Base-by-base conservation (phyloP, 2,797 vertebrate genomes). In the Microchirus variegatus region DNA sequence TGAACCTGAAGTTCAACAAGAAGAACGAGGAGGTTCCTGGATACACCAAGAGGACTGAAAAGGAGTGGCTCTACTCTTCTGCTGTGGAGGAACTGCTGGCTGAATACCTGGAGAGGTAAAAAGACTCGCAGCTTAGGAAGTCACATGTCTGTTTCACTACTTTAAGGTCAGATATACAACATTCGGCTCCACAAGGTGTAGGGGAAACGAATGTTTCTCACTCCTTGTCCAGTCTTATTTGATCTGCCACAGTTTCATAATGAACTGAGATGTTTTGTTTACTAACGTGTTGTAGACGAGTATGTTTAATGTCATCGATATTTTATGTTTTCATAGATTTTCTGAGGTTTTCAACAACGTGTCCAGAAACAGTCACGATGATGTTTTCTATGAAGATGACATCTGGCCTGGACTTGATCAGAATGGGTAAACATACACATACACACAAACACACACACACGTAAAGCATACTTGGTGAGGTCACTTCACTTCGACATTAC, bases 11-110 rank as follows among this genome's bases (percentile, higher is more conserved):
- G 83, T 99, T 99, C 83, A 99, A 96, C 92, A 99, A 98, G 91
- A 99, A 98, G 88, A 99, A 99, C 51, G 98, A 99, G 86, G 98
- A 99, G 83, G 97, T 99, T 56, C 97, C 97, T 46, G 98, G 98
- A 6, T 99, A 99, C 80, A 99, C 98, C 19, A 98, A 97, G 89
- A 96, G 94, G 77, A 94, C 96, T 1, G 96, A 97, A 61, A 98
- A 93, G 36, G 97, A 99, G 80, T 99, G 98, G 98, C 94, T 95
- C 6, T 99, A 99, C 90, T 99, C 98, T 22, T 92, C 91, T 51
- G 96, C 95, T 16, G 96, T 97, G 8, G 96, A 98, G 73, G 95
- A 97, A 1, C 87, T 99, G 44, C 92, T 99, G 36, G 92, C 92
- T 9, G 97, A 99, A 75, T 99, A 98, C 87, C 85, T 99, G 73